Base-by-base conservation (phyloP, 2,888 invertebrate species). In the Rhamphomyia laevipes region DNA sequence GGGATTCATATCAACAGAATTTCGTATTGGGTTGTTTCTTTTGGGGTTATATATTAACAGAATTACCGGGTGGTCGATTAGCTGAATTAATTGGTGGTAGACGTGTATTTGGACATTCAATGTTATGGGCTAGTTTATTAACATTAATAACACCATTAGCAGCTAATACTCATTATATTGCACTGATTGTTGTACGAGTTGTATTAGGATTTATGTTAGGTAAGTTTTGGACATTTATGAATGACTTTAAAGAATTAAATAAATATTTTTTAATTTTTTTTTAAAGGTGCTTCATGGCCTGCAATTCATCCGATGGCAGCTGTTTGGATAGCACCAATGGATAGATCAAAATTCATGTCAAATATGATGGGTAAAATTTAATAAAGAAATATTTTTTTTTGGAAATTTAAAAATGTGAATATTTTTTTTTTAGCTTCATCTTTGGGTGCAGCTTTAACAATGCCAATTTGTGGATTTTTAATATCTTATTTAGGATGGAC, bases 291-390 rank as follows among this genome's bases (percentile, higher is more conserved):
- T 13, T 88, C 90, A 10, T 95, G 93, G 85, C 95, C 95, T 1
- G 88, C 93, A 7, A 91, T 94, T 62, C 87, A 91, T 51, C 87
- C 91, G 5, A 83, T 96, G 78, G 90, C 91, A 37, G 88, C 92
- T 9, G 83, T 84, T 55, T 96, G 95, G 95, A 88, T 94, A 51
- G 94, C 94, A 9, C 93, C 93, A 12, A 79, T 86, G 76, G 94
- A 96, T 66, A 79, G 94, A 56, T 89, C 91, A 41, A 90, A 91
- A 68, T 88, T 95, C 68, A 88, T 93, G 68, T 86, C 92, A 10
- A 86, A 90, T 62, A 88, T 90, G 86, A 87, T 89, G 86, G 88
- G 84, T 84, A 68, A 74, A 61, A 58, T 27, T 23, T 5, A 13
- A 27, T 11, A 45, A 45, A 30, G 16, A n/a, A 30, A 9, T 13